A percentile compares a stretch with the other conserved stretches of the same genome.
Evolutionary conservation across 1,140 invertebrate species (phyloP).

Genomic region (Micrasema minimum): DNA sequence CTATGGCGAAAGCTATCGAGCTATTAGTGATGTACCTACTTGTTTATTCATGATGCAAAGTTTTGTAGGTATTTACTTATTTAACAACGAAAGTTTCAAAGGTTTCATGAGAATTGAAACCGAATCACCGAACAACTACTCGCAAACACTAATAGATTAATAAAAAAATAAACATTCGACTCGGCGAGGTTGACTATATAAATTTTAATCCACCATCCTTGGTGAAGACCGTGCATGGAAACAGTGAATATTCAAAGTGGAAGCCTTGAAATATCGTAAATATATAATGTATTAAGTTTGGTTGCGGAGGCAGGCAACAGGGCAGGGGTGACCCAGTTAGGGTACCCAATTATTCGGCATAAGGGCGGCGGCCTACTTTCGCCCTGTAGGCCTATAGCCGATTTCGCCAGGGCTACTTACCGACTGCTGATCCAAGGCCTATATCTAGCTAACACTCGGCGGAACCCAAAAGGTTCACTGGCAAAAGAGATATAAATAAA

Average conservation of each 20-base stretch:
- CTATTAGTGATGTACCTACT: no score
- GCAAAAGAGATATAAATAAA: no score
- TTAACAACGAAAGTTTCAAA: no score
- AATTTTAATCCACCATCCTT: slow-evolving; percentile 7
- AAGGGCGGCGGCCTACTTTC: slow-evolving; percentile 32
- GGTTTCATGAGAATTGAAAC: no score
- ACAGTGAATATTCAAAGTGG: slow-evolving; percentile 1
- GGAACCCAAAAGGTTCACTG: no score
- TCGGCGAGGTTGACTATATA: no score
- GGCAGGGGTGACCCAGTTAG: slow-evolving; percentile 28
- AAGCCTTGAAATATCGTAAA: slow-evolving; percentile 21
- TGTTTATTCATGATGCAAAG: no score
- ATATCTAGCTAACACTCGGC: slow-evolving; percentile 8
- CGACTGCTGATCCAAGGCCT: slow-evolving; percentile 12
- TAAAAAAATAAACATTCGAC: no score
- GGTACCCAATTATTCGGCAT: slow-evolving; percentile 31
- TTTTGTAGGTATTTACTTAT: no score
- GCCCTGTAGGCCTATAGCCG: neutral
- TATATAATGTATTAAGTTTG: slow-evolving; percentile 16
- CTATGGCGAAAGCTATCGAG: no score
- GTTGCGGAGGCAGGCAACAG: slow-evolving; percentile 14
- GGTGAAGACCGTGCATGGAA: slow-evolving; percentile 1
- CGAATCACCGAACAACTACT: no score
- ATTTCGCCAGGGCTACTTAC: slow-evolving; percentile 11
- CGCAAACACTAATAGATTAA: no score